Conservation (phyloP, 2,797 vertebrate genomes). For the Heteromormyrus szaboi region DNA sequence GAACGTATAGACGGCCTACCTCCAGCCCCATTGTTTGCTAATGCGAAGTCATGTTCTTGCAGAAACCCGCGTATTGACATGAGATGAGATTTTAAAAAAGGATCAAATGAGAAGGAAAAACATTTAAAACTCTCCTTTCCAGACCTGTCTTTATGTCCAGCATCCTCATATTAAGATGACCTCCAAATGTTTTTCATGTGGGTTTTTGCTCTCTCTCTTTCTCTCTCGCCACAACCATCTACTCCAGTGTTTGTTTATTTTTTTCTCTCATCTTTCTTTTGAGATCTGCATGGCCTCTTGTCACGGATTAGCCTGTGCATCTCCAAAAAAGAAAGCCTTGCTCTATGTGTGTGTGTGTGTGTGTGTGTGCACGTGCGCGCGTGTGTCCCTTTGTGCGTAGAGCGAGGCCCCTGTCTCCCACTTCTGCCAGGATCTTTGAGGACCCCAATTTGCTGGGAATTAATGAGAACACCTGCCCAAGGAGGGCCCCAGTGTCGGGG, state of each 20-base stretch:
- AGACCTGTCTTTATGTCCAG: not conserved
- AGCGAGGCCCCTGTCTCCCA: constrained; percentile 45
- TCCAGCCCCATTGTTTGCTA: not conserved
- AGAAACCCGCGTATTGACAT: not conserved
- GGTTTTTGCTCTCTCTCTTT: constrained; percentile 10
- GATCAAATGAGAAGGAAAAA: not conserved
- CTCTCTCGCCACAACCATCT: constrained; percentile 35
- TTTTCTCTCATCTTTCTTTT: constrained; percentile 30
- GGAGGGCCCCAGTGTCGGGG: constrained; percentile 42
- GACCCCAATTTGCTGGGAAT: constrained; percentile 60
- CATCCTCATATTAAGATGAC: not conserved
- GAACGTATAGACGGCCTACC: not conserved
- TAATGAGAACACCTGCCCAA: constrained; percentile 66
- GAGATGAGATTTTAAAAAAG: not conserved
- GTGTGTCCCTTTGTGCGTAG: constrained; percentile 33
- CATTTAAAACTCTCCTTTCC: not conserved
- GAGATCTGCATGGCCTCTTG: constrained; percentile 47
- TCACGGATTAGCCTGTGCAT: constrained; percentile 50
- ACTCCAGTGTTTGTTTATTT: constrained; percentile 32
- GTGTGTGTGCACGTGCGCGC: constrained; percentile 28
- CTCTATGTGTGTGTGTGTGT: not conserved
- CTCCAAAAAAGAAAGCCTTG: constrained; percentile 50
- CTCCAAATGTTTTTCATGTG: not conserved
- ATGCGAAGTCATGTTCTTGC: not conserved
- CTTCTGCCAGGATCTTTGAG: constrained; percentile 55